Base-by-base conservation (phyloP, 2,888 invertebrate genomes). In the Allacma fusca region DNA sequence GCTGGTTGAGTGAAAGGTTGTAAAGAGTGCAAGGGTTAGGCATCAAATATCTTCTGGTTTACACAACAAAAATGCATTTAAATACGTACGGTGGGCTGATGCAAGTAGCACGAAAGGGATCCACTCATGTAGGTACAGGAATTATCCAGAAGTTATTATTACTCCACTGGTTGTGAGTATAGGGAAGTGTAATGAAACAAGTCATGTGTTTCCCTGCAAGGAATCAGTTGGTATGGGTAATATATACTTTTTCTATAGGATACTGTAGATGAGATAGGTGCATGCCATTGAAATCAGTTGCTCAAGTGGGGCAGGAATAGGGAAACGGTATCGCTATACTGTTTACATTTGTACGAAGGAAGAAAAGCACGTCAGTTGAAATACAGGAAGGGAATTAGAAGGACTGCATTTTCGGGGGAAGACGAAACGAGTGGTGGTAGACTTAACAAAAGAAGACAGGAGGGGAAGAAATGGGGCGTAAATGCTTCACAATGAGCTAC, bases 401-500 rank as follows among this genome's bases (percentile, higher is more conserved):
- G 62, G 50, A 50, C 50, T 19, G 19, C 4, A 50, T 50, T 50
- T 50, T 50, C 50, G 50, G n/a, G 50, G 50, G 50, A 50, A 50
- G 50, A 50, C 50, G 26, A 24, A 21, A 62, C 65, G 77, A 72
- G 67, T 50, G 26, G 50, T 69, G 40, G 71, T 57, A 64, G 64
- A 76, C 62, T 75, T 78, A 76, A 78, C 76, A 78, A 78, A 72
- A 62, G 75, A 44, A 78, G 78, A 78, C 75, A 76, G 78, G 67
- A 76, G 78, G 78, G 78, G 75, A 76, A 72, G 78, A 78, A 78
- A 75, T 78, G 78, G 78, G 78, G 78, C 78, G 78, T 78, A 78
- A 78, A 75, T 78, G 78, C 75, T 78, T 74, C 71, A 76, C 70
- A 74, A 74, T 74, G 74, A 74, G 74, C 65, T 74, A 24, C 43